Percentiles rank a stretch among this genome's conserved stretches.
These are phyloP conservation scores for Drosophila albomicans DNA, from an alignment of 1,140 invertebrate species.

Conservation along the genomic window DNA sequence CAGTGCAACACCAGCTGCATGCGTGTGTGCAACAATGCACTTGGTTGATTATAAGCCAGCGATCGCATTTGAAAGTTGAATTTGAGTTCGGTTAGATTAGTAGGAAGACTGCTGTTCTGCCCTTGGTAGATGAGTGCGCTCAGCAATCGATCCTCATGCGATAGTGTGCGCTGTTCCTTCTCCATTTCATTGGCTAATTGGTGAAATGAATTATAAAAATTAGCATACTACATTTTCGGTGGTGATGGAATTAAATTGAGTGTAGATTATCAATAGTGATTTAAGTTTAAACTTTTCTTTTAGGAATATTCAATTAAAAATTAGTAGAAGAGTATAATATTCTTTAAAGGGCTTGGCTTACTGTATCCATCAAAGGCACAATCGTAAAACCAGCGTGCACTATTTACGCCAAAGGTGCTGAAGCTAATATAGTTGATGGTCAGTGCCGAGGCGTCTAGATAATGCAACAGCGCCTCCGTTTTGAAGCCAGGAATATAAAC, in stretches of 20 bases:
- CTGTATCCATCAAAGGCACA: slow-evolving; percentile 74
- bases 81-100: slow-evolving; percentile 57
- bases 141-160: slow-evolving; percentile 44
- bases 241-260: too few relatives aligned
- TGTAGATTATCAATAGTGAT: too few relatives aligned
- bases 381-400: slow-evolving; percentile 79
- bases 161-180: slow-evolving; percentile 8
- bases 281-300: too few relatives aligned
- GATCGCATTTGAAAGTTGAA: slow-evolving; percentile 70
- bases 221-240: too few relatives aligned
- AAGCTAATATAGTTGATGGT: slow-evolving; percentile 75
- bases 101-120: slow-evolving; percentile 61
- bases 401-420: slow-evolving; percentile 69
- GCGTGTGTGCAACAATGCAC: slow-evolving; percentile 56
- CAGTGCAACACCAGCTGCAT: slow-evolving; percentile 69
- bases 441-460: slow-evolving; percentile 56
- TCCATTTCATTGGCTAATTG: slow-evolving; percentile 48
- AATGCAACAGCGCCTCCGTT: slow-evolving; percentile 64
- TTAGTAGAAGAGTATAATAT: too few relatives aligned
- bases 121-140: slow-evolving; percentile 41
- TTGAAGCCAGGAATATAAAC: slow-evolving; percentile 79
- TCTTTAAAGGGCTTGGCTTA: slow-evolving; percentile 24
- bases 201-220: too few relatives aligned
- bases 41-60: slow-evolving; percentile 62
- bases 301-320: too few relatives aligned